Evolutionary conservation across 2,113 vertebrate species (phyloP).

Genomic region (Protobothrops mucrosquamatus): DNA sequence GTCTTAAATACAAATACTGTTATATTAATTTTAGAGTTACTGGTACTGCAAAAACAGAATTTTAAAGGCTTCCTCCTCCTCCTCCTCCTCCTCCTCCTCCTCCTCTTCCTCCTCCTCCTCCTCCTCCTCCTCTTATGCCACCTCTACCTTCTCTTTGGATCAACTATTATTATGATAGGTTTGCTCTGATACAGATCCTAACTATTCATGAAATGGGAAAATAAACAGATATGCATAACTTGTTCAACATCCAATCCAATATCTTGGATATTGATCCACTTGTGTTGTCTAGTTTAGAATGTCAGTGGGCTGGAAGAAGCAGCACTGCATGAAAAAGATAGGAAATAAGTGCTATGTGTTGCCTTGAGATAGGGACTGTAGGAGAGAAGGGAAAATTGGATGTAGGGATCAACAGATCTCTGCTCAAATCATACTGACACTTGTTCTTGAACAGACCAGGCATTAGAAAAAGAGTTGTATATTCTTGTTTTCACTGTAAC

Average conservation of each 20-base stretch:
- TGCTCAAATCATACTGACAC: not conserved
- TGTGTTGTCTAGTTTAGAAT: not conserved
- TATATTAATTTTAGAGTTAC: not conserved
- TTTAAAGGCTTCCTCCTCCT: not conserved
- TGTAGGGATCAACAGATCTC: not conserved
- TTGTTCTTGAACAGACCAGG: not conserved
- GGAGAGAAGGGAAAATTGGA: not conserved
- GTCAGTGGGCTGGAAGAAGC: not conserved
- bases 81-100: too few species aligned
- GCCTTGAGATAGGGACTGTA: not conserved
- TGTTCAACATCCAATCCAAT: not conserved
- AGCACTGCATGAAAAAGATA: not conserved
- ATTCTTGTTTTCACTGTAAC: not conserved
- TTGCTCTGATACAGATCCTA: not conserved
- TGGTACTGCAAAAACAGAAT: not conserved
- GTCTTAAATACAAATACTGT: slow-evolving; percentile 18
- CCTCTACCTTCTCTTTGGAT: not conserved
- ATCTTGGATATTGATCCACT: not conserved
- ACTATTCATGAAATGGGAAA: not conserved
- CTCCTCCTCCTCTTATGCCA: not conserved
- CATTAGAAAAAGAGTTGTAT: not conserved
- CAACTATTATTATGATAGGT: not conserved
- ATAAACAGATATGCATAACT: not conserved
- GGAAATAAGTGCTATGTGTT: not conserved
- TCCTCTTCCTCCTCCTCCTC: not conserved